Conservation (phyloP, 2,113 vertebrate genomes). For the Solenodon paradoxus region DNA sequence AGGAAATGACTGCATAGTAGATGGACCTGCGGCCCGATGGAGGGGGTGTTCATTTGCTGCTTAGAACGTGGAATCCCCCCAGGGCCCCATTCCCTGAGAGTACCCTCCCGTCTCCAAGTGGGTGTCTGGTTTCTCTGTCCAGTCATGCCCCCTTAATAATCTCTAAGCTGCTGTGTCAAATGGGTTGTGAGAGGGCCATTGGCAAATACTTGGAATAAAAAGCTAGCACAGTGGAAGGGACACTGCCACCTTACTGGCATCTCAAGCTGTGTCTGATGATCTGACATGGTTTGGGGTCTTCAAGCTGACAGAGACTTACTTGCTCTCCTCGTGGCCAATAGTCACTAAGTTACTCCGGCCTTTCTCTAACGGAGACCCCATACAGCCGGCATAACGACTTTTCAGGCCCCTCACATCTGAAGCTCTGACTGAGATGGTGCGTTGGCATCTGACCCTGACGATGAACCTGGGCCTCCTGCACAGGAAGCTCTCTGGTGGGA, state of each 20-base stretch:
- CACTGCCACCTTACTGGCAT: background rate
- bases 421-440: too few relatives aligned
- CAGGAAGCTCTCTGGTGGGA: too few relatives aligned
- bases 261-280: background rate
- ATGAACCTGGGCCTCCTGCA: too few relatives aligned
- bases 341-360: too few relatives aligned
- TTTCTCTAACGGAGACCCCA: too few relatives aligned
- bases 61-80: background rate
- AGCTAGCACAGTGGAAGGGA: background rate
- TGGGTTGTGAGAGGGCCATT: background rate
- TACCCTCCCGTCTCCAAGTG: background rate
- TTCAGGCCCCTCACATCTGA: too few relatives aligned
- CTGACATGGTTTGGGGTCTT: background rate
- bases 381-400: too few relatives aligned
- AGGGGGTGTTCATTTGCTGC: background rate
- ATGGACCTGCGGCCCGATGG: background rate
- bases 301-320: too few relatives aligned
- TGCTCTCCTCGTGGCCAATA: too few relatives aligned
- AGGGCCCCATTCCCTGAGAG: background rate
- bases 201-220: background rate
- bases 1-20: slow-evolving; percentile 57
- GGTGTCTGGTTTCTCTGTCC: background rate
- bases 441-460: too few relatives aligned
- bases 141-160: background rate
- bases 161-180: slow-evolving; percentile 7